Evolutionary conservation across 2,888 invertebrate species (phyloP).

Genomic region (Eupeodes luniger): DNA sequence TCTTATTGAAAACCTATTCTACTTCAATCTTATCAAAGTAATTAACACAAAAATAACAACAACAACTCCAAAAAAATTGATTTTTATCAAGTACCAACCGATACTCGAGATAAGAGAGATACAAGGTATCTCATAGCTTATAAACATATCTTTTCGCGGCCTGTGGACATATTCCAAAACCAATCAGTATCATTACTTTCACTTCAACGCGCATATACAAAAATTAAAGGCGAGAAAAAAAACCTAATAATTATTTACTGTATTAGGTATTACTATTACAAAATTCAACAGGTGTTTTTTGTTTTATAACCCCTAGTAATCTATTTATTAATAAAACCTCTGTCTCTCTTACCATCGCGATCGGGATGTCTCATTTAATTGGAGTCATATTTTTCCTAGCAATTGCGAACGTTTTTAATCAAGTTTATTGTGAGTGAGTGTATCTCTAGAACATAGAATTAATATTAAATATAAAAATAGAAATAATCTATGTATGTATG

Average conservation of each 20-base stretch:
- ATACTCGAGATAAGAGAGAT: neutral
- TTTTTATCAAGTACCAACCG: neutral
- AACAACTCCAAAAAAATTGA: neutral
- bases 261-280: neutral
- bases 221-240: neutral
- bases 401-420: conserved; percentile 41
- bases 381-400: conserved; percentile 54
- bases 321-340: neutral
- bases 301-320: neutral
- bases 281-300: conserved; percentile 38
- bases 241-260: neutral
- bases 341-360: neutral
- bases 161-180: neutral
- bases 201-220: conserved; percentile 6
- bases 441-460: neutral
- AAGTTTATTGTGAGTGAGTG: conserved; percentile 59
- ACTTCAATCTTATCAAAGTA: conserved; percentile 2
- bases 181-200: neutral
- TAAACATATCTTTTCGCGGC: neutral
- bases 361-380: conserved; percentile 44
- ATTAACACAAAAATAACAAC: neutral
- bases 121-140: neutral
- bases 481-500: neutral
- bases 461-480: conserved; percentile 4
- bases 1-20: neutral